A percentile compares a stretch with the other conserved stretches of the same genome.
phyloP scores from a whole-genome alignment of 2,888 invertebrate species.

The Aphrophora alni region DNA sequence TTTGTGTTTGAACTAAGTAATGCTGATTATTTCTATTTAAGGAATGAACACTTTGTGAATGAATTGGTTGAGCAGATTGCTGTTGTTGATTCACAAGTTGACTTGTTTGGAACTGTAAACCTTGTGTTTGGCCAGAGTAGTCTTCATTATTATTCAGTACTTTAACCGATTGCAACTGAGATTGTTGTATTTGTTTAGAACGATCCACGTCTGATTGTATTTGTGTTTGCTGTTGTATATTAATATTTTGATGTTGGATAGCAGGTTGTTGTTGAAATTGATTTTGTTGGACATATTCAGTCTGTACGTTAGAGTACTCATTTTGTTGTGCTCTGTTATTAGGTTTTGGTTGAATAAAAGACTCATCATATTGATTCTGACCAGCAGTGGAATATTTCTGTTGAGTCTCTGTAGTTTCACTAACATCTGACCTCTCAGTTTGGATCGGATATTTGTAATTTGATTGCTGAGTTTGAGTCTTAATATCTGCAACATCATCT shows the following conservation, averaged over 20 bases:
- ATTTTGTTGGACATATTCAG: not conserved
- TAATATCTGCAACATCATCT: not conserved
- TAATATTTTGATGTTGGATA: not conserved
- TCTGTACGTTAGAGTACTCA: not conserved
- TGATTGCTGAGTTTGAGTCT: not conserved
- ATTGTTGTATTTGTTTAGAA: not conserved
- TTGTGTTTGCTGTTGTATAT: not conserved
- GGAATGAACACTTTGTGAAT: not conserved
- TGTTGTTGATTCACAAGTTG: not conserved
- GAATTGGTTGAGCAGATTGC: not conserved
- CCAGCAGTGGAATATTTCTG: not conserved
- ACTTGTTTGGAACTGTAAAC: not conserved
- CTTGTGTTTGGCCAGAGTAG: not conserved
- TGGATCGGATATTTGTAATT: conserved; percentile 24
- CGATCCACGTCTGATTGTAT: not conserved
- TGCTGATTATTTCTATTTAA: not conserved
- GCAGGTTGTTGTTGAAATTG: not conserved
- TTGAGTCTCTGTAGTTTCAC: conserved; percentile 18
- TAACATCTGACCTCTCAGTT: conserved; percentile 35
- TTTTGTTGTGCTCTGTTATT: not conserved
- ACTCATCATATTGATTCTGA: not conserved
- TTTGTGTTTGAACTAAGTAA: not conserved
- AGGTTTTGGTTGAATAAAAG: not conserved
- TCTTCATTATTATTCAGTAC: not conserved
- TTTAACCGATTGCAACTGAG: not conserved